These are phyloP conservation scores for Ptilonorhynchus violaceus DNA, from an alignment of 2,113 vertebrate genomes.

Conservation along the genomic window DNA sequence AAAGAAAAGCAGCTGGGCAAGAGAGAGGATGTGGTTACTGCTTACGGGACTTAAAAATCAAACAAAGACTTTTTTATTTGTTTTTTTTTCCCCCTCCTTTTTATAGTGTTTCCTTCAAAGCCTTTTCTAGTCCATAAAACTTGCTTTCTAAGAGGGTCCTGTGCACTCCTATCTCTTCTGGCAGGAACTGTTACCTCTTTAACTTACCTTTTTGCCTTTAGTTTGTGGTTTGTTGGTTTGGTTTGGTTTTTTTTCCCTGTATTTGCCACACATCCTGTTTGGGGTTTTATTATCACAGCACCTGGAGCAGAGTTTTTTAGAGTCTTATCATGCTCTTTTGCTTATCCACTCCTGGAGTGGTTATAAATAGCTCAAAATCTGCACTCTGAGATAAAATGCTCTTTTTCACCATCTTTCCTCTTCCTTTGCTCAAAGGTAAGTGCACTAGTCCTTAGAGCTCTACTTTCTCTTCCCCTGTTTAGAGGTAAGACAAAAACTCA, in stretches of 20 bases:
- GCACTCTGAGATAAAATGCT: neutral
- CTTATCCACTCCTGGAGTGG: neutral
- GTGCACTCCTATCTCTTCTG: neutral
- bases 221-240: neutral
- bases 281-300: neutral
- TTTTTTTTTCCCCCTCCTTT: fast-evolving
- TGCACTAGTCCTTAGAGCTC: neutral
- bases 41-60: neutral
- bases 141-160: neutral
- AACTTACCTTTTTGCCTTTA: neutral
- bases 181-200: neutral
- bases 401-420: neutral
- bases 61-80: neutral
- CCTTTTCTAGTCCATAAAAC: neutral
- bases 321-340: neutral
- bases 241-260: neutral
- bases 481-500: neutral
- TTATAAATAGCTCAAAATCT: neutral
- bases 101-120: neutral
- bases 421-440: neutral
- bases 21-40: constrained; percentile 61
- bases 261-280: neutral
- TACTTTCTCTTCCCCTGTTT: fast-evolving
- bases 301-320: neutral
- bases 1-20: constrained; percentile 35